Base-by-base conservation (phyloP, 2,888 invertebrate species). In the Hyposoter dolosus region DNA sequence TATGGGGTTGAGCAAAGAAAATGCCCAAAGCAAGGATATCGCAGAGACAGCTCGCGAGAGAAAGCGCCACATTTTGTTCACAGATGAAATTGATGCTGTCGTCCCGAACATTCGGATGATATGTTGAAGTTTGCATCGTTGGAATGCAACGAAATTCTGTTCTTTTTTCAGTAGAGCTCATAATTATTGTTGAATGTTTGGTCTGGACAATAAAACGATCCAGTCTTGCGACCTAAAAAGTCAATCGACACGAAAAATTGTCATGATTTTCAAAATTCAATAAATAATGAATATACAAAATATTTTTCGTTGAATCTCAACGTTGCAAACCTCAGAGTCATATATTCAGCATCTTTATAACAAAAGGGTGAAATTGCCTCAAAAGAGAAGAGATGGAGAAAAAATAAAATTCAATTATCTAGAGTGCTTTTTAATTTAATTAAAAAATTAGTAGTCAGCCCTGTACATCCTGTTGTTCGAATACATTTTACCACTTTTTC, bases 1-100 rank as follows among this genome's bases (percentile, higher is more conserved):
- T 53, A 85, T 87, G 86, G 82, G 87, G 47, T 23, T 66, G 83
- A 81, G 83, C 76, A 45, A 65, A 65, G 60, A 76, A 17, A 75
- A 60, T 60, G 56, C 17, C 35, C 7, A 28, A 63, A 28, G 66
- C 19, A 68, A 50, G 71, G 17, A 75, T 69, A 68, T 53, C 56
- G 65, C 43, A 32, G 45, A 47, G 56, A 32, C 40, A 47, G 43
- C 63, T 82, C 78, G 47, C 65, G 68, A 43, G 74, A 83, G 77
- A 80, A 80, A 12, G 83, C 63, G 69, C 47, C 43, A 66, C 23
- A 75, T 56, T 40, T 4, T 74, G 40, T 72, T 32, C 72, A 53
- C n/a, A 40, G 40, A 40, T 47, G 56, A 74, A 85, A 85, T 83
- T 75, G 79, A 83, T 85, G 76, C 66, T 71, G 85, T 65, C 47